Evolutionary conservation across 2,113 vertebrate genomes (phyloP), one percentile per base, ranked within the genome.

Genomic region (Chamaea fasciata): DNA sequence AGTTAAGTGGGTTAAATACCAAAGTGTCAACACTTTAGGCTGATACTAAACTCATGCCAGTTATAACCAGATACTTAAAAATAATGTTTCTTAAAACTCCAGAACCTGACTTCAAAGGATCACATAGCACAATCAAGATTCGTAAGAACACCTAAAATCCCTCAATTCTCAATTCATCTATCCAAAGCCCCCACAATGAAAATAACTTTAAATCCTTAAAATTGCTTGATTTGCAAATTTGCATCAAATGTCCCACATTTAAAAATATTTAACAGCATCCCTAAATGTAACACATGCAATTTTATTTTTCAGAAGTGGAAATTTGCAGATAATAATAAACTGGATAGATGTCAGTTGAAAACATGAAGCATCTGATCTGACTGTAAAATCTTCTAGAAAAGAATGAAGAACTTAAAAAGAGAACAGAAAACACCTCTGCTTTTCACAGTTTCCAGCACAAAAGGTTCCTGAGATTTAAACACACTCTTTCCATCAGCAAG

Each of bases 221-320:
- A 71, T 6, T 44, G 19, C 56, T 22, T 59, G 8, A 60, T 49
- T 81, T 82, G 26, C 33, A 68, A 60, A 77, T 69, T 69, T 44
- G 55, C 27, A 68, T 74, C 23, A 15, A 12, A 37, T 33, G 23
- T 15, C 30, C 78, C 35, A 31, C 3, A 7, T 42, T 65, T 69
- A 86, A 67, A 37, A 9, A 12, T 20, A 69, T 35, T 84, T 81
- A 74, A 39, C 14, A 57, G 24, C 39, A 62, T 27, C 33, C 10
- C 1, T 27, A 60, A 50, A 3, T 6, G 1, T 10, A 67, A 78
- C 7, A 50, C 4, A n/a, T 3, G 3, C 28, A 12, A 16, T 63
- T 86, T 71, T 64, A 21, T n/a, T 71, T 83, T 49, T 63, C 30
- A 52, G 24, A 76, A 80, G 46, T 30, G 24, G 85, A 63, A 70